phyloP scores from a whole-genome alignment of 2,113 vertebrate genomes.

The Ifrita kowaldi region DNA sequence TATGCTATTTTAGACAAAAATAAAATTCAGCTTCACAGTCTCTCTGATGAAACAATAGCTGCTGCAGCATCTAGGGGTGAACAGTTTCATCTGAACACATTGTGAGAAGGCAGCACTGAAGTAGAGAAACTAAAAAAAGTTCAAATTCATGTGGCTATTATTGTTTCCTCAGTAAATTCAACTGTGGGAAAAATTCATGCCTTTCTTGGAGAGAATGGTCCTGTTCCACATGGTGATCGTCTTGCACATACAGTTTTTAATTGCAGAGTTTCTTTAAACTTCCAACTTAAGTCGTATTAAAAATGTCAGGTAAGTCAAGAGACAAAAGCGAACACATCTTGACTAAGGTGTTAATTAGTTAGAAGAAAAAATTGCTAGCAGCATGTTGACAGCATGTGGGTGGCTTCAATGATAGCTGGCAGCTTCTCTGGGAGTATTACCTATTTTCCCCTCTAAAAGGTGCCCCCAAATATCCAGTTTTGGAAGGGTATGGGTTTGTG shows the following conservation, averaged over 20 bases:
- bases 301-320: not conserved
- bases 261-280: not conserved
- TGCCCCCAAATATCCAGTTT: not conserved
- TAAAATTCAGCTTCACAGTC: not conserved
- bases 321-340: not conserved
- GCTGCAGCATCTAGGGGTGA: not conserved
- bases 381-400: not conserved
- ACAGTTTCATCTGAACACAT: not conserved
- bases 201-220: not conserved
- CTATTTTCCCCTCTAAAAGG: not conserved
- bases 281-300: not conserved
- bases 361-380: not conserved
- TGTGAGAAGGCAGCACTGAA: not conserved
- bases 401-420: not conserved
- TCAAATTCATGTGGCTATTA: not conserved
- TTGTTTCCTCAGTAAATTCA: not conserved
- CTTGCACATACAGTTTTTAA: not conserved
- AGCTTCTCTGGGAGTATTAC: not conserved
- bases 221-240: not conserved
- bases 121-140: not conserved
- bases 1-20: not conserved
- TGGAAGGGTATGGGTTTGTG: not conserved
- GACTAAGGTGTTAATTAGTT: not conserved
- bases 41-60: not conserved
- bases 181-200: accelerated